Conservation (phyloP, 2,113 vertebrate species). For the Leptocoma aspasia region DNA sequence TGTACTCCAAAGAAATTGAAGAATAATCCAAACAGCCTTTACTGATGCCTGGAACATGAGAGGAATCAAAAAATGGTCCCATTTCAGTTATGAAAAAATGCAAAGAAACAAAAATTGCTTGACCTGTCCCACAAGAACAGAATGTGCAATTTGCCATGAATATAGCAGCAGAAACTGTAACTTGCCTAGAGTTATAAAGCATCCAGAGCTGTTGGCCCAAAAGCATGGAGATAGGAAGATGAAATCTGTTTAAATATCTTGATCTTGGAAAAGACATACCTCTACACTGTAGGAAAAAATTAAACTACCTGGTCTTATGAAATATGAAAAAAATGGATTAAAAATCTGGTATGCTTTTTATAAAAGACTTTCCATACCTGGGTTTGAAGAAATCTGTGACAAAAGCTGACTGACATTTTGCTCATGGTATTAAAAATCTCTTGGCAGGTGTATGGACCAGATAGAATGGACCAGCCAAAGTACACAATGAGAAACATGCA, state of each 20-base stretch:
- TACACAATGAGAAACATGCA: neutral
- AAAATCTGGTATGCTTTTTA: neutral
- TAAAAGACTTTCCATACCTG: neutral
- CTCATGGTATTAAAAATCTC: neutral
- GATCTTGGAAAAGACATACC: neutral
- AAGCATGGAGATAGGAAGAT: neutral
- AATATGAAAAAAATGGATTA: neutral
- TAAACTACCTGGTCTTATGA: neutral
- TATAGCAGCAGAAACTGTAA: neutral
- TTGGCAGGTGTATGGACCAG: neutral
- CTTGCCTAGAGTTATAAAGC: neutral
- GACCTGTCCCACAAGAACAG: neutral
- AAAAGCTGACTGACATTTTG: neutral
- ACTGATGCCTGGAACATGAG: neutral
- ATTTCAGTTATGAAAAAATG: neutral
- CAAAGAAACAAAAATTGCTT: neutral
- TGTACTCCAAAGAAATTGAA: neutral
- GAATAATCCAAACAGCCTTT: neutral
- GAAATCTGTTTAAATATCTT: neutral
- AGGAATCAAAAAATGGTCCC: neutral
- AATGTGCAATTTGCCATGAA: neutral
- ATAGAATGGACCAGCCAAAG: neutral
- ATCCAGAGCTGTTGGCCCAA: neutral
- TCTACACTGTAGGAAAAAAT: neutral
- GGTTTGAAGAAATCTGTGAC: neutral